A percentile compares a stretch with the other conserved stretches of the same genome.
Conservation (phyloP, 1,140 invertebrate species). For the Steinernema khuongi region DNA sequence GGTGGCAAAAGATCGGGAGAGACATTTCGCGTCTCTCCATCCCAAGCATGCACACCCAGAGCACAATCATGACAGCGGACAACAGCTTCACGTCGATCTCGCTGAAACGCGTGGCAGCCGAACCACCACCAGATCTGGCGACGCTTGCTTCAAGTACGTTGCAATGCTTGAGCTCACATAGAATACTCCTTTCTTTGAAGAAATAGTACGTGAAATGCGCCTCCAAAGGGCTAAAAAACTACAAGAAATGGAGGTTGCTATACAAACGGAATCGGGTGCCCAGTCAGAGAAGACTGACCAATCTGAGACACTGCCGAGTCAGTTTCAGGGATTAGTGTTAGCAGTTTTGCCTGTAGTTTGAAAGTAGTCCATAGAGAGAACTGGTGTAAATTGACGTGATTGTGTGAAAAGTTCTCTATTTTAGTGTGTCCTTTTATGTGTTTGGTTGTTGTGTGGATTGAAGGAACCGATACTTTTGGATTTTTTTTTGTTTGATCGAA, state of each 20-base stretch:
- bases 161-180: background rate
- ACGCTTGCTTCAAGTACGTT: background rate
- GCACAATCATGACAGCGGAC: conserved; percentile 1
- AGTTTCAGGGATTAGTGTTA: background rate
- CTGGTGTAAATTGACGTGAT: too few species aligned
- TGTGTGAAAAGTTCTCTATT: background rate
- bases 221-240: conserved; percentile 4
- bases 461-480: too few species aligned
- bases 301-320: background rate
- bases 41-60: conserved; percentile 6
- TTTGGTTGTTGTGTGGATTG: too few species aligned
- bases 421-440: too few species aligned
- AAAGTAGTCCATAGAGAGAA: too few species aligned
- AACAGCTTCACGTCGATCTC: conserved; percentile 5
- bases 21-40: conserved; percentile 4
- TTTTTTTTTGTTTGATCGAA: too few species aligned
- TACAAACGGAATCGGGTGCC: background rate
- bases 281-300: background rate
- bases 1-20: background rate
- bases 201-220: background rate
- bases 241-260: background rate
- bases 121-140: background rate
- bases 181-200: background rate
- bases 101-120: conserved; percentile 1
- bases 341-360: background rate